phyloP scores from a whole-genome alignment of 2,797 vertebrate species.

The Melanotaenia nigrans region DNA sequence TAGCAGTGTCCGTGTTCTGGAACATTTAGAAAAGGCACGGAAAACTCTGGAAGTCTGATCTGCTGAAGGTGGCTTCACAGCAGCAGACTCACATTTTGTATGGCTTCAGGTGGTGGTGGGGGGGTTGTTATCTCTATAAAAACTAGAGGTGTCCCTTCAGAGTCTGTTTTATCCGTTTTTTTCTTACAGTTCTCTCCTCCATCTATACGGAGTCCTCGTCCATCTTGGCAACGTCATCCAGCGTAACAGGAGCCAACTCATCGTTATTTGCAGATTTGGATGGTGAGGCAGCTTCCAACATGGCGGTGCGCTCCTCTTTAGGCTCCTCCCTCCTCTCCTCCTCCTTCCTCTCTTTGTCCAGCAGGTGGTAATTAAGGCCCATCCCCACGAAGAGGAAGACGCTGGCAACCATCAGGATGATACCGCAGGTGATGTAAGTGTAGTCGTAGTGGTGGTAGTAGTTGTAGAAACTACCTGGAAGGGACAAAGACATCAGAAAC shows the following conservation, averaged over 20 bases:
- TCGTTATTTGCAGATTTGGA: slow-evolving; percentile 58
- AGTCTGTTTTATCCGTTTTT: background rate
- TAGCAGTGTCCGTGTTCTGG: background rate
- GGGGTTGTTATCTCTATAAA: too few species aligned
- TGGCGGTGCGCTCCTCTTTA: slow-evolving; percentile 82
- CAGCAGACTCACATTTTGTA: background rate
- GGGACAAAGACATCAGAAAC: background rate
- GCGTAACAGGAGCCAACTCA: background rate
- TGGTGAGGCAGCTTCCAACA: slow-evolving; percentile 57
- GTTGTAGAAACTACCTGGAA: slow-evolving; percentile 87
- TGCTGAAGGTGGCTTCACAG: background rate
- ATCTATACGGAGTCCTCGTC: slow-evolving; percentile 76
- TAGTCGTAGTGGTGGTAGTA: slow-evolving; percentile 89
- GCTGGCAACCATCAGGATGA: slow-evolving; percentile 87
- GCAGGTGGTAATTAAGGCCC: slow-evolving; percentile 92
- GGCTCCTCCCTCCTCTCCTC: slow-evolving; percentile 77
- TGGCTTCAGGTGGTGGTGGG: background rate
- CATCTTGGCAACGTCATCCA: slow-evolving; percentile 68
- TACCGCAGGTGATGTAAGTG: slow-evolving; percentile 90
- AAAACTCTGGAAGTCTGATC: background rate
- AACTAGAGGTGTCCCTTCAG: background rate
- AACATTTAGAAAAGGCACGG: background rate
- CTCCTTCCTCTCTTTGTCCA: slow-evolving; percentile 84
- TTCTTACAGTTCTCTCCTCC: background rate
- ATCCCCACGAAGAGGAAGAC: slow-evolving; percentile 92